Evolutionary conservation across 2,888 invertebrate species (phyloP).

Genomic region (Oscheius onirici): DNA sequence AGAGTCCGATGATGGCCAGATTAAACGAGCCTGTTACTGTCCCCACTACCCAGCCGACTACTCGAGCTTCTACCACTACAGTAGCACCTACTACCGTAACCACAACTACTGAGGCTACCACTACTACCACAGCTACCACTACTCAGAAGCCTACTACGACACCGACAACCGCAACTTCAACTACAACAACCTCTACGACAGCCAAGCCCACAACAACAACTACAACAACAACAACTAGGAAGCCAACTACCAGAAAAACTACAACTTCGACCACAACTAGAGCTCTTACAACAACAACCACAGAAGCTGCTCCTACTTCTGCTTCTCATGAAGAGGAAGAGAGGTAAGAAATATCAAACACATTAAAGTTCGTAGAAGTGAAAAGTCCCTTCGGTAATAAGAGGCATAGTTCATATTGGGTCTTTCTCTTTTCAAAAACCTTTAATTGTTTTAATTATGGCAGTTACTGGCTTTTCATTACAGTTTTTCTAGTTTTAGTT

Average conservation of each 20-base stretch:
- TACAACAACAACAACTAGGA: conserved; percentile 27
- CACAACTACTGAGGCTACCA: conserved; percentile 3
- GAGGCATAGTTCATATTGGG: no score
- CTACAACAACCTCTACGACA: conserved; percentile 18
- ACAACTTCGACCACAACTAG: conserved; percentile 31
- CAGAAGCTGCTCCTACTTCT: conserved; percentile 19
- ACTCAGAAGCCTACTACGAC: not conserved
- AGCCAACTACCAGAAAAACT: conserved; percentile 23
- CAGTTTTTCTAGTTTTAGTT: not conserved
- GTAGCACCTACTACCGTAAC: not conserved
- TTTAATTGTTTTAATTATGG: not conserved
- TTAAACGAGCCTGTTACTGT: not conserved
- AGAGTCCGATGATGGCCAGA: conserved; percentile 2
- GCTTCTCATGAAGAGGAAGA: not conserved
- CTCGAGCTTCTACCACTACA: not conserved
- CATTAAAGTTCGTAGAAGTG: no score
- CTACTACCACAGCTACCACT: not conserved
- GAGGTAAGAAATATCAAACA: no score
- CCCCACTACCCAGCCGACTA: not conserved
- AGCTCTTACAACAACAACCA: conserved; percentile 14
- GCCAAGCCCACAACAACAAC: conserved; percentile 27
- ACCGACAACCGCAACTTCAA: not conserved
- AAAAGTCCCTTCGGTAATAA: no score
- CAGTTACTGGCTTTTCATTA: not conserved
- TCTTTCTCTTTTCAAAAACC: not conserved